These are phyloP conservation scores for Acronicta leporina DNA, from an alignment of 2,888 invertebrate species.

Conservation along the genomic window DNA sequence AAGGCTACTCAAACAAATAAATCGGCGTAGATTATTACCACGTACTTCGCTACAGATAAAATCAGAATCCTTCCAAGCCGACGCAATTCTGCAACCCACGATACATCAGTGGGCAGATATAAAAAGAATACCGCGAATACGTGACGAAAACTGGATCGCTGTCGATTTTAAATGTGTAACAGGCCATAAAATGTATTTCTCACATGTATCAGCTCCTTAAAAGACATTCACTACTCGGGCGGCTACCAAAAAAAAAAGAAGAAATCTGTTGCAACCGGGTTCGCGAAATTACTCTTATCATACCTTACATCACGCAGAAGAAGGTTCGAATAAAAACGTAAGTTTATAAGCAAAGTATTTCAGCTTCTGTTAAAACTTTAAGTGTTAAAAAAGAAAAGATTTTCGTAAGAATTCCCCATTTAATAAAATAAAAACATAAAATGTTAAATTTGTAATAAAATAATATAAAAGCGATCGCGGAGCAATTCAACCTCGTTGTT, in stretches of 20 bases:
- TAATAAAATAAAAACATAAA: constrained; percentile 61
- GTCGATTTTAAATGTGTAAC: constrained; percentile 69
- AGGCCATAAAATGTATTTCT: constrained; percentile 68
- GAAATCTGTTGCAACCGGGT: constrained; percentile 62
- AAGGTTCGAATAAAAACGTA: constrained; percentile 64
- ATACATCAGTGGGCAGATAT: constrained; percentile 50
- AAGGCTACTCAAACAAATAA: constrained; percentile 30
- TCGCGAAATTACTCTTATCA: constrained; percentile 73
- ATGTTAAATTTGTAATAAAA: constrained; percentile 55
- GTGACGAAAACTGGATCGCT: constrained; percentile 65
- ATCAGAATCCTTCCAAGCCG: constrained; percentile 46
- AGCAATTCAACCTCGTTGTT: constrained; percentile 30
- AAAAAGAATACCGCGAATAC: constrained; percentile 56
- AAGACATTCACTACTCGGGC: constrained; percentile 60
- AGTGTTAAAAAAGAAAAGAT: constrained; percentile 43
- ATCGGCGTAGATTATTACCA: constrained; percentile 39
- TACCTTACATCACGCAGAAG: constrained; percentile 64
- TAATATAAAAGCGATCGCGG: constrained; percentile 39
- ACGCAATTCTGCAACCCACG: constrained; percentile 55
- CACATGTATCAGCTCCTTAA: constrained; percentile 70
- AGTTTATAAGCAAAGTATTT: constrained; percentile 63
- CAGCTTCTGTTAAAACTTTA: constrained; percentile 59
- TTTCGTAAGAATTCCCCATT: constrained; percentile 42
- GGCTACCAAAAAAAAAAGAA: constrained; percentile 66
- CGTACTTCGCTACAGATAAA: constrained; percentile 47